Evolutionary conservation across 2,113 vertebrate species (phyloP).

Genomic region (Centropus unirufus): DNA sequence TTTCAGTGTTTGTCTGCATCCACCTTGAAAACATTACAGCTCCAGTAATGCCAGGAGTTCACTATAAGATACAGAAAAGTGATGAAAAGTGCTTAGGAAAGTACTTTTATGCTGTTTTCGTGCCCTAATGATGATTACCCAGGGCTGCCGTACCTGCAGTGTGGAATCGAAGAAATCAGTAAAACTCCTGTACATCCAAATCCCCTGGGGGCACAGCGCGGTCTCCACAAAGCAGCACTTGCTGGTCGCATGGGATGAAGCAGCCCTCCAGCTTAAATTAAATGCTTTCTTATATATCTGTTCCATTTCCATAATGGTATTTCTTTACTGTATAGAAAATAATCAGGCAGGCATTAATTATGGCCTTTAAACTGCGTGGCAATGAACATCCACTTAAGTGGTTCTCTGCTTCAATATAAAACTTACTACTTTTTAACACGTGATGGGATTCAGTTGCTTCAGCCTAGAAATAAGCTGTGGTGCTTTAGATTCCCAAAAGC

Average conservation of each 20-base stretch:
- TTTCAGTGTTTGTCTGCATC: not conserved
- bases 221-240: not conserved
- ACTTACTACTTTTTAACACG: not conserved
- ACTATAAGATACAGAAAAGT: not conserved
- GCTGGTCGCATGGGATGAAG: not conserved
- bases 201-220: not conserved
- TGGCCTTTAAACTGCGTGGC: not conserved
- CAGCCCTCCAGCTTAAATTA: not conserved
- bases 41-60: not conserved
- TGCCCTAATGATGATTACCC: not conserved
- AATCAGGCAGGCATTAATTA: constrained; percentile 2
- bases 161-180: not conserved
- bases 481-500: not conserved
- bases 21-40: not conserved
- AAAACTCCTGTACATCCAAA: not conserved
- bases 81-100: not conserved
- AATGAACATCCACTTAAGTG: not conserved
- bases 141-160: not conserved
- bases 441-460: not conserved
- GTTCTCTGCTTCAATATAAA: not conserved
- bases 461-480: not conserved
- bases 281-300: not conserved
- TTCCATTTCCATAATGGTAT: not conserved
- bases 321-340: not conserved
- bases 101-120: not conserved